Evolutionary conservation across 2,113 vertebrate species (phyloP), one percentile per base, ranked within the genome.

Genomic region (Cisticola juncidis): DNA sequence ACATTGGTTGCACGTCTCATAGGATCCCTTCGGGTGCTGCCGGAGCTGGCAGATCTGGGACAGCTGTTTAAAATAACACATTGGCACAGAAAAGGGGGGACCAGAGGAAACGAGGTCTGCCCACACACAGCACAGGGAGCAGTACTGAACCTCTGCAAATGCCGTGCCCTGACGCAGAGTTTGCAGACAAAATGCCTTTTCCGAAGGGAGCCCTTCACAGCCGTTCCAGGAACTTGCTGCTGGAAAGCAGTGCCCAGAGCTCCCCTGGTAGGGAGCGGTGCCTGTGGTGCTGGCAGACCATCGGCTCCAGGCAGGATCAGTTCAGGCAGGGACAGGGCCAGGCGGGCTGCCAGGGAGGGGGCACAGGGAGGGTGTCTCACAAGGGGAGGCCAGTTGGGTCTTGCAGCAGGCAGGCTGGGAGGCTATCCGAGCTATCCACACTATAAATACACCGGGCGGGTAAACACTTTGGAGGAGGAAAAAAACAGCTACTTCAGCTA

Each of bases 41-140:
- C 2, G 3, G 93, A 96, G 97, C 92, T 9, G 5, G 76, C 90
- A 83, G 97, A 98, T 98, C 97, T 98, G 97, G 98, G 93, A 31
- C 98, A 97, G 96, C 91, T 70, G 81, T 97, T 95, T 97, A 98
- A 98, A 98, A 98, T 98, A 98, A 97, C 89, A 60, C 92, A n/a
- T 87, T 86, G 79, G 94, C 97, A 92, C 86, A 56, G 92, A 90
- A 94, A 95, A 91, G 83, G 31, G 31, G 58, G 16, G 45, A 71
- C 65, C 31, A 6, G 35, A 84, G 88, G 38, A 91, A 98, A 98
- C 3, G 53, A 97, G 98, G 97, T 97, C 98, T 98, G 97, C 40
- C 71, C 2, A 0, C 20, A 35, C 2, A 1, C 28, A 24, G 79
- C 65, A 3, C 0, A 7, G 61, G 47, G 76, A 48, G 14, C 5